Base-by-base conservation (phyloP, 2,113 vertebrate genomes). In the Elgaria multicarinata region DNA sequence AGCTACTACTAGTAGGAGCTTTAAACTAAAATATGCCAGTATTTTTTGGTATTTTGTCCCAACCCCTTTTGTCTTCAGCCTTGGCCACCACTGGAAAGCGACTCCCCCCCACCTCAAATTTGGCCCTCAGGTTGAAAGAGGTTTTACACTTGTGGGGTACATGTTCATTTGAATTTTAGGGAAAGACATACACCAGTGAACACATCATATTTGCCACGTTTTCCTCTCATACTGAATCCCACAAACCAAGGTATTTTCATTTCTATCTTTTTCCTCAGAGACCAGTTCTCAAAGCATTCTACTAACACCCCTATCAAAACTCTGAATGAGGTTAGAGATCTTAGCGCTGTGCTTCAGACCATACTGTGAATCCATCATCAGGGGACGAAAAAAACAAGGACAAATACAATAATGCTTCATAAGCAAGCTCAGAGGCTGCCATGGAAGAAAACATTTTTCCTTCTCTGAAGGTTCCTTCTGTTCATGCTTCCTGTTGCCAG, bases 371-470 rank as follows among this genome's bases (percentile, higher is more conserved):
- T 81, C 28, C 80, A 44, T 64, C 39, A 83, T 42, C 8, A 42
- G 39, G 24, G 79, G 16, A 67, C 18, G 7, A 42, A n/a, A 66
- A 81, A 81, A 16, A 82, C 36, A 67, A 39, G 42, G 81, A 44
- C 64, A 79, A 62, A 66, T 67, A 67, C 28, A 66, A 80, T 58
- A 24, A 67, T 64, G 80, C 42, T 83, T 42, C 80, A 66, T 39
- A 66, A 83, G 80, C 36, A 66, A 66, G 80, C 44, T 31, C 58
- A 67, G 62, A 9, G 26, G 26, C 4, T 42, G 36, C 39, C 13
- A 83, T 22, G 26, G 62, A 83, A 44, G 81, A 66, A 83, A 83
- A 83, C 62, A 66, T 83, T 10, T 83, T 83, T 83, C 81, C 62
- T 82, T 64, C 28, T 33, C 44, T 79, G 77, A 53, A 79, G 13